Conservation (phyloP, 2,113 vertebrate species). For the Oncorhynchus mykiss region DNA sequence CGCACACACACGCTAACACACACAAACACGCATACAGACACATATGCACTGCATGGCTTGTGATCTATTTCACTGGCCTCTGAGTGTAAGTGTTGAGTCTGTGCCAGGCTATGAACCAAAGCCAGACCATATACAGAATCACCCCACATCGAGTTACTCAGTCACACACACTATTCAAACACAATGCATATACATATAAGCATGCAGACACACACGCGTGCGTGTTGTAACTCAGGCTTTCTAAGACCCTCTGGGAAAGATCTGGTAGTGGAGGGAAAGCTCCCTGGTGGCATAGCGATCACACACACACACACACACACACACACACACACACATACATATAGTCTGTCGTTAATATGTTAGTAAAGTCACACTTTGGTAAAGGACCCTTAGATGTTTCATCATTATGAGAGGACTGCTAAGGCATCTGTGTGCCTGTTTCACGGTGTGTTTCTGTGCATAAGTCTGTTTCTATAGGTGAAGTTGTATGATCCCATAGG, state of each 20-base stretch:
- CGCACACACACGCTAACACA: background rate
- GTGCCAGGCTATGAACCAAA: constrained; percentile 48
- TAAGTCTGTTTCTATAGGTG: background rate
- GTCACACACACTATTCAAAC: background rate
- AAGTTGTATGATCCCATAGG: too few species aligned
- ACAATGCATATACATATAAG: constrained; percentile 9
- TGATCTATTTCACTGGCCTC: constrained; percentile 54
- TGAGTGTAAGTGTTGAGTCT: constrained; percentile 46
- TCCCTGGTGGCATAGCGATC: constrained; percentile 58
- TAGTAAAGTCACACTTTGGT: constrained; percentile 68
- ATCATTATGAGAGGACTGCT: constrained; percentile 59
- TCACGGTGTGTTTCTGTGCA: background rate
- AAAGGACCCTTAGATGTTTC: constrained; percentile 64
- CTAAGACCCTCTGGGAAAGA: constrained; percentile 29
- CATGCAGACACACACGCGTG: constrained; percentile 2
- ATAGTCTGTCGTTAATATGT: constrained; percentile 49
- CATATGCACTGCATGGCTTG: constrained; percentile 23
- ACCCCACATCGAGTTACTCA: constrained; percentile 20
- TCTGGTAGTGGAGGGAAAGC: constrained; percentile 44
- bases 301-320: constrained; percentile 36
- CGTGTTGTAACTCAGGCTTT: constrained; percentile 1
- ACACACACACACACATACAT: constrained; percentile 15
- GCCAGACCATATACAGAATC: constrained; percentile 37
- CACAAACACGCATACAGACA: background rate
- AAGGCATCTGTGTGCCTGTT: constrained; percentile 32